Base-by-base conservation (phyloP, 2,797 vertebrate species). In the Galaxias olidus region DNA sequence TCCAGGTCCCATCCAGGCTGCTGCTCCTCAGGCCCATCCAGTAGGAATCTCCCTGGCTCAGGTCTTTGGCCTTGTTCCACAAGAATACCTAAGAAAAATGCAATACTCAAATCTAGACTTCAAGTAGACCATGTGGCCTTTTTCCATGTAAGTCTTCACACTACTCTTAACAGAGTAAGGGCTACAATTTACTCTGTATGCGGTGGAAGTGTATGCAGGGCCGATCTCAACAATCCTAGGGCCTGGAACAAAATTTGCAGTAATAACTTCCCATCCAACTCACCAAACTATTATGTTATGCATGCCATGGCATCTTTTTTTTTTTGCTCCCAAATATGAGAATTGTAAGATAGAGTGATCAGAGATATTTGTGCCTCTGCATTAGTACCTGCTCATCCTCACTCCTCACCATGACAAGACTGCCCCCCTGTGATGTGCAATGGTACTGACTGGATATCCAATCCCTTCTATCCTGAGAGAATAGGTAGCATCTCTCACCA, bases 381-480 rank as follows among this genome's bases (percentile, higher is more conserved):
- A 10, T 18, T 48, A 30, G 10, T 45, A 84, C 76, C 76, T 84
- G 81, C 54, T 84, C 78, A 8, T 82, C 81, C 51, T 74, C 73
- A 0, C 67, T 78, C 53, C 14, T 68, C 7, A 83, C 68, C n/a
- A 58, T 53, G 13, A 49, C 78, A 65, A 80, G 68, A 66, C 61
- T 54, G 69, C 83, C 80, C 13, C 78, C 85, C 50, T 65, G 66
- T 73, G 84, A 0, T 67, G 74, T 64, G 19, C 81, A 81, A 58
- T 12, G 77, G 77, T 82, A 85, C 74, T 86, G 82, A 41, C 82
- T 79, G 65, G 65, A 68, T 67, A 76, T 72, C 81, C 81, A 84
- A 62, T 79, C 72, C 0, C 56, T 56, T 54, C 81, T 53, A 50
- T 82, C 70, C 45, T 45, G 4, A 19, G 57, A 77, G 73, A 81